These are phyloP conservation scores for Aphis craccivora DNA, from an alignment of 1,140 invertebrate species.

Conservation along the genomic window DNA sequence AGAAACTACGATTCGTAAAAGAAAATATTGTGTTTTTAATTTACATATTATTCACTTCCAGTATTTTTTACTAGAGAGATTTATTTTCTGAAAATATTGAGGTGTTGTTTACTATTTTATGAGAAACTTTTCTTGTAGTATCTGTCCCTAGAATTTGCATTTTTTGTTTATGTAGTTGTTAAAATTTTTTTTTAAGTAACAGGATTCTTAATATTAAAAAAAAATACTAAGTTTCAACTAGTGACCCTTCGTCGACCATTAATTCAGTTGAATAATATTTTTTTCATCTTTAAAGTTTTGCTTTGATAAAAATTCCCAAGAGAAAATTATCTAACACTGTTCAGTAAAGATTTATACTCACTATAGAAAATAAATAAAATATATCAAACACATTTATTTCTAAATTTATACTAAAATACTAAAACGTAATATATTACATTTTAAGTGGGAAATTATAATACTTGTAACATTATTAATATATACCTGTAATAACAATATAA, in stretches of 20 bases:
- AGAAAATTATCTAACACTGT: not conserved
- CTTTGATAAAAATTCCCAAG: conserved; percentile 11
- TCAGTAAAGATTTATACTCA: no score
- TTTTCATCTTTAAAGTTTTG: not conserved
- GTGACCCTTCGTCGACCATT: conserved; percentile 35
- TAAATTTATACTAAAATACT: not conserved
- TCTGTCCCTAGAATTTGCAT: conserved; percentile 35
- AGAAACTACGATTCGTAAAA: not conserved
- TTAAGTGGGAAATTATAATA: not conserved
- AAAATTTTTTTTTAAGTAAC: conserved; percentile 1
- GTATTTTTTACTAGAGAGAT: not conserved
- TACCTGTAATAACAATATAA: not conserved
- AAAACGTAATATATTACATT: not conserved
- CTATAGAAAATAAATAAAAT: not conserved
- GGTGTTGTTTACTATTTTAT: conserved; percentile 43
- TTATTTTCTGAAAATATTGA: conserved; percentile 40
- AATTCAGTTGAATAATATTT: conserved; percentile 37
- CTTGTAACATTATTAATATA: not conserved
- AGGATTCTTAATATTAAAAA: conserved; percentile 34
- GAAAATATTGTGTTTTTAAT: conserved; percentile 31
- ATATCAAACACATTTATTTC: not conserved
- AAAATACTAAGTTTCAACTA: not conserved
- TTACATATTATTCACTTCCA: not conserved
- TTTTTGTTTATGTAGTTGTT: not conserved
- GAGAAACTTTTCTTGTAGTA: conserved; percentile 42